A percentile compares a stretch with the other conserved stretches of the same genome.
Conservation (phyloP, 2,797 vertebrate species). For the Siniperca scherzeri region DNA sequence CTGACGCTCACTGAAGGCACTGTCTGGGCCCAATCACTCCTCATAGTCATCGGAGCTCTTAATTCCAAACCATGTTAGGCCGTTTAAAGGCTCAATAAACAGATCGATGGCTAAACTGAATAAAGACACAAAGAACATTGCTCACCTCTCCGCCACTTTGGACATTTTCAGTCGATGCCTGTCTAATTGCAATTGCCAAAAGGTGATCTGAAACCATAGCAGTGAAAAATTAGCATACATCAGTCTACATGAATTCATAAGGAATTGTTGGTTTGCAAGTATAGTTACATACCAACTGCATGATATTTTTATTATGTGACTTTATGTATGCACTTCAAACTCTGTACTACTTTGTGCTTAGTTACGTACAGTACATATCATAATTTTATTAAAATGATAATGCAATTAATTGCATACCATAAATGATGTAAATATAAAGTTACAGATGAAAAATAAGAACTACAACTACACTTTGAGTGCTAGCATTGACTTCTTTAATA, state of each 20-base stretch:
- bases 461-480: neutral
- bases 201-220: conserved; percentile 93
- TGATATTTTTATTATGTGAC: neutral
- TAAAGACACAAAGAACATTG: conserved; percentile 68
- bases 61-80: conserved; percentile 56
- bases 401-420: neutral
- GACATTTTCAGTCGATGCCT: conserved; percentile 99
- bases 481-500: neutral
- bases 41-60: conserved; percentile 70
- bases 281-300: neutral
- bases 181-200: conserved; percentile 98
- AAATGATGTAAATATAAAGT: neutral
- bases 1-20: conserved; percentile 34
- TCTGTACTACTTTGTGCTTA: neutral
- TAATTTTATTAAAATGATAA: neutral
- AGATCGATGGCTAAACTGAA: conserved; percentile 79
- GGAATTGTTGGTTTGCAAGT: neutral
- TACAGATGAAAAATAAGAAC: neutral
- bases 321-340: neutral
- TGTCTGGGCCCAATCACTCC: conserved; percentile 35
- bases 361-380: neutral
- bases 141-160: conserved; percentile 98
- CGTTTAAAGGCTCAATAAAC: conserved; percentile 76
- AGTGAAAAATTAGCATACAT: conserved; percentile 65
- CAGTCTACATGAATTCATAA: neutral